Evolutionary conservation across 2,888 invertebrate genomes (phyloP), one percentile per base, ranked within the genome.

Genomic region (Cantharis rufa): DNA sequence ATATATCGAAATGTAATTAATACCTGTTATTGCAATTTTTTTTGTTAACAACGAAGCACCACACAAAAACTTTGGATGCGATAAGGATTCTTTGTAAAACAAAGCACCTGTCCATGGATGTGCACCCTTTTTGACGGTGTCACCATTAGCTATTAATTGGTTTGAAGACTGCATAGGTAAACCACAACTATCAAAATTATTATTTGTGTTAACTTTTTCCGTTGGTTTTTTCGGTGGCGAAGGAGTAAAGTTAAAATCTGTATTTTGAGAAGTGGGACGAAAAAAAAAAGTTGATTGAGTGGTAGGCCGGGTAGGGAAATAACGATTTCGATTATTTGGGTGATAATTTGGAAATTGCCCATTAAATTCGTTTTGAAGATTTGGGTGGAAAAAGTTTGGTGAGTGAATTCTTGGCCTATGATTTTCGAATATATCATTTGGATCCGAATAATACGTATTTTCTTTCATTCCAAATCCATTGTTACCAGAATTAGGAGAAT

Each of bases 61-160:
- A 77, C 88, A 88, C 71, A 84, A 86, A 78, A 87, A 88, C 62
- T 83, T 85, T 32, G 87, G 78, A 24, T 86, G 86, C 3, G 83
- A 80, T 13, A 84, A 83, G 15, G 82, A 82, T 24, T 85, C 85
- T 4, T 80, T 79, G 7, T 7, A 1, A 77, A 87, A 88, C 16
- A 88, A 80, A 0, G 88, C 88, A 1, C 83, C 86, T 72, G 88
- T 79, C 88, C 88, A 88, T 9, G 88, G 88, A 76, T 85, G 87
- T 0, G 86, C 86, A 69, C 84, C 80, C 13, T 72, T 83, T 7
- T 83, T 81, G 1, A 87, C 85, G 2, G 77, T 71, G 2, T 82
- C 75, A 10, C 88, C 88, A 73, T 86, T 82, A 3, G 86, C 82
- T 3, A 88, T 82, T 48, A 88, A 80, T 9, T 83, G 82, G 77